Percentiles rank a stretch among this genome's conserved stretches.
Conservation (phyloP, 2,113 vertebrate species). For the Scomber scombrus region DNA sequence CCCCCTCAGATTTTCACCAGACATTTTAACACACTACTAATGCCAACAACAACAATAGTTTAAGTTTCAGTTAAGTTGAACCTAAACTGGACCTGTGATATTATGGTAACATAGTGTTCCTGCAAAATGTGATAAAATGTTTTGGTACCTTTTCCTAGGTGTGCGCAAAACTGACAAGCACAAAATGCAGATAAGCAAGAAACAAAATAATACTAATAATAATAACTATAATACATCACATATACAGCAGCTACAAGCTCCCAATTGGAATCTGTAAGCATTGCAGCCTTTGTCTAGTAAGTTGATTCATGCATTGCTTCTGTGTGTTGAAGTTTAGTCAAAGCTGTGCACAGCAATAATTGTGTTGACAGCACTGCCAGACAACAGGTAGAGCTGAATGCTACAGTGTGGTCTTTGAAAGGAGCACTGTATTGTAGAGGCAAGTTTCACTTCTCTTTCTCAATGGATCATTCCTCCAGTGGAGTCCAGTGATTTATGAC, state of each 20-base stretch:
- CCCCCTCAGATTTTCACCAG: too few species aligned
- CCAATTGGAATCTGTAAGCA: neutral
- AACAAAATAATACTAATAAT: too few species aligned
- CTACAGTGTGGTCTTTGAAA: constrained; percentile 44
- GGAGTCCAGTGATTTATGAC: constrained; percentile 69
- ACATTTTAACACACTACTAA: neutral
- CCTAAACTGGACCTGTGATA: neutral
- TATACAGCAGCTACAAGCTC: too few species aligned
- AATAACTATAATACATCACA: too few species aligned
- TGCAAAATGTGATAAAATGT: too few species aligned
- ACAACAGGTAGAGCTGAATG: constrained; percentile 29
- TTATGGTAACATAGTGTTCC: neutral
- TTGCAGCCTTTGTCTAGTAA: neutral
- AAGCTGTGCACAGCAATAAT: constrained; percentile 24
- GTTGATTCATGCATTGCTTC: neutral
- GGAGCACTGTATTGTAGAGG: constrained; percentile 37
- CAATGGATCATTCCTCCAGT: constrained; percentile 62
- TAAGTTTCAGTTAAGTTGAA: neutral
- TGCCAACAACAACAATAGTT: neutral
- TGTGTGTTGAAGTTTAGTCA: constrained; percentile 20
- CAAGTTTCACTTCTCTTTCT: constrained; percentile 44
- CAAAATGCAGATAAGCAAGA: too few species aligned
- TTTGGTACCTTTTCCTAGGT: too few species aligned
- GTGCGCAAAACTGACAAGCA: too few species aligned
- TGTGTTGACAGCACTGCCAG: constrained; percentile 25